A percentile compares a stretch with the other conserved stretches of the same genome.
These are phyloP conservation scores for Leptopilina drosophilae DNA, from an alignment of 2,888 invertebrate species.

Conservation along the genomic window DNA sequence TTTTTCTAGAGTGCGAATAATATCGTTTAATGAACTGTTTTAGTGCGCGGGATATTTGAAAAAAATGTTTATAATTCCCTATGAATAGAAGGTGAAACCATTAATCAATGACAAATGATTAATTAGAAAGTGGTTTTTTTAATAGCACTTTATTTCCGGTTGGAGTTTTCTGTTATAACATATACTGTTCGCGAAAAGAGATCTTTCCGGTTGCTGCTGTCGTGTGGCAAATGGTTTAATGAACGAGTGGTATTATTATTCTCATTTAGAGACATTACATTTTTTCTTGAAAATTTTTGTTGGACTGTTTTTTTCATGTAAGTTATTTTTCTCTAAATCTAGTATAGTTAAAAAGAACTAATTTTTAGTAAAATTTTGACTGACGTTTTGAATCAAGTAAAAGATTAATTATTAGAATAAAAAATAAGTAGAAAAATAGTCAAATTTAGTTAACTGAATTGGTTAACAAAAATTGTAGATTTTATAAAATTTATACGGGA, in stretches of 20 bases:
- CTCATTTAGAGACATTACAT: neutral
- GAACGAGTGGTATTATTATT: neutral
- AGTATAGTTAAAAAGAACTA: no score
- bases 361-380: no score
- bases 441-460: no score
- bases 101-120: constrained; percentile 49
- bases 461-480: no score
- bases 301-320: no score
- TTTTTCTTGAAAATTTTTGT: neutral
- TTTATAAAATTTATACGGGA: no score
- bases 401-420: no score
- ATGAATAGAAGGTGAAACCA: constrained; percentile 31
- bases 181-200: neutral
- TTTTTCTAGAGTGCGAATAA: neutral
- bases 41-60: neutral
- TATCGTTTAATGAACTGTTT: constrained; percentile 6
- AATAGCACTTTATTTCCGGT: constrained; percentile 11
- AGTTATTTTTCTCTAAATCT: no score
- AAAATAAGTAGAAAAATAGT: no score
- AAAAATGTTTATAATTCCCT: neutral
- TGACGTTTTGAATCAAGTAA: no score
- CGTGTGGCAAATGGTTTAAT: constrained; percentile 7
- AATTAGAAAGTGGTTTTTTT: constrained; percentile 39
- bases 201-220: neutral
- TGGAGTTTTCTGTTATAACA: neutral